A percentile compares a stretch with the other conserved stretches of the same genome.
These are phyloP conservation scores for human DNA, from an alignment of 2,113 vertebrate genomes.

Conservation along the genomic window GRCh38 chr13:30869001-30869500, in stretches of 20 bases:
- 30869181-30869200: not conserved
- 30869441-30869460: rapidly evolving
- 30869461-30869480: not conserved
- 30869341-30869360: not conserved
- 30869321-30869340: not conserved
- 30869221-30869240: not conserved
- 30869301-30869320: not conserved
- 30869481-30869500: not conserved
- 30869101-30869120: not conserved
- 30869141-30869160: not conserved
- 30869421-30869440: not conserved
- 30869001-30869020: not conserved
- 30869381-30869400: not conserved
- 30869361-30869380: not conserved
- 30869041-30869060: not conserved
- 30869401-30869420: not conserved
- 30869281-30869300: not conserved
- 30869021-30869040: no score
- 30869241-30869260: rapidly evolving
- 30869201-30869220: not conserved
- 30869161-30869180: not conserved
- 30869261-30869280: not conserved
- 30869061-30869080: not conserved
- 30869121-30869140: not conserved
- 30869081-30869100: not conserved